Conservation (phyloP, 2,797 vertebrate genomes). For the Novumbra hubbsi region DNA sequence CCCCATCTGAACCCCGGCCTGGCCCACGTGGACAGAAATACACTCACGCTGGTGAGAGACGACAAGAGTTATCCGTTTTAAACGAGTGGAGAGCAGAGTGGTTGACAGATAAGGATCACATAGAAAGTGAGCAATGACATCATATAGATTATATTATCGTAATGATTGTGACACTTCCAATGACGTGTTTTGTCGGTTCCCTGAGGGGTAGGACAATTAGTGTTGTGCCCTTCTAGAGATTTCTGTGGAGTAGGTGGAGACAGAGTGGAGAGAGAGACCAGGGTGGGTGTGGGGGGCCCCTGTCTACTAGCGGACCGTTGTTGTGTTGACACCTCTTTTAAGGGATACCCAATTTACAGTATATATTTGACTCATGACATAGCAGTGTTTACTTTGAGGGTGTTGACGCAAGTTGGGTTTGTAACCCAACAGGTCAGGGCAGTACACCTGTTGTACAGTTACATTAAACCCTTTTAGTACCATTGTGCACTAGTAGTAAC, state of each 20-base stretch:
- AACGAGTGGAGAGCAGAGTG: slow-evolving; percentile 68
- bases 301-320: not conserved
- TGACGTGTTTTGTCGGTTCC: no score
- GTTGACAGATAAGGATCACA: not conserved
- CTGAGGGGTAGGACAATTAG: no score
- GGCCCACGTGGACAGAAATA: slow-evolving; percentile 66
- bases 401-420: slow-evolving; percentile 3
- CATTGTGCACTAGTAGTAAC: no score
- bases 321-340: not conserved
- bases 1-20: slow-evolving; percentile 79
- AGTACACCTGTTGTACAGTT: not conserved
- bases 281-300: not conserved
- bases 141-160: no score
- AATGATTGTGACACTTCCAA: no score
- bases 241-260: slow-evolving; percentile 31
- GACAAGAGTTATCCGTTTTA: slow-evolving; percentile 19
- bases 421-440: not conserved
- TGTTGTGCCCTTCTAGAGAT: no score
- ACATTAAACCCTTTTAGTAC: no score
- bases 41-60: slow-evolving; percentile 32
- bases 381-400: not conserved
- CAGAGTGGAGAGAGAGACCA: not conserved
- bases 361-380: not conserved
- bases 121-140: no score
- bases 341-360: not conserved